Percentiles rank a stretch among this genome's conserved stretches.
These are phyloP conservation scores for Helicoverpa assulta DNA, from an alignment of 2,888 invertebrate genomes.

Conservation along the genomic window DNA sequence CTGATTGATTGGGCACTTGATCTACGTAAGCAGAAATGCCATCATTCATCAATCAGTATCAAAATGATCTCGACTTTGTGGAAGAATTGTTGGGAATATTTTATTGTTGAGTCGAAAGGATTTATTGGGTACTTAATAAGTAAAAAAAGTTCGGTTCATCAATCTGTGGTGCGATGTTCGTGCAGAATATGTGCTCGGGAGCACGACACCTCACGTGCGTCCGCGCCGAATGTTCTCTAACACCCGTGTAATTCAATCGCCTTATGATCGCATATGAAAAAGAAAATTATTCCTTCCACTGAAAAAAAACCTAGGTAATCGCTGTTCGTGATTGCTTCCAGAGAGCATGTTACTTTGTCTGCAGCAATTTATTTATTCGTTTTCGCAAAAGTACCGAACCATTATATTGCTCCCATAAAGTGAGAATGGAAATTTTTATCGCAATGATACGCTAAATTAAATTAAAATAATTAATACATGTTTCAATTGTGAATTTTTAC, in stretches of 20 bases:
- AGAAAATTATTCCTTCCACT: constrained; percentile 63
- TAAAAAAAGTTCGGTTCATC: constrained; percentile 61
- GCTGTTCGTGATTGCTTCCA: constrained; percentile 59
- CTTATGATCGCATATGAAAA: constrained; percentile 63
- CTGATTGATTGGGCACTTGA: constrained; percentile 44
- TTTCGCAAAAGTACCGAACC: constrained; percentile 49
- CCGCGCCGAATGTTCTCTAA: constrained; percentile 76
- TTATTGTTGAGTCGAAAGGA: constrained; percentile 42
- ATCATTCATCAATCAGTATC: constrained; percentile 46
- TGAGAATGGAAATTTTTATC: constrained; percentile 37
- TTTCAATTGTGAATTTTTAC: constrained; percentile 29
- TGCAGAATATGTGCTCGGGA: constrained; percentile 46
- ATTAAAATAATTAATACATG: constrained; percentile 29
- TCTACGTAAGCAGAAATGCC: constrained; percentile 7
- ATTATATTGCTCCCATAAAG: constrained; percentile 49
- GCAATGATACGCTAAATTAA: constrained; percentile 45
- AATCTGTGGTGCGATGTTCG: constrained; percentile 67
- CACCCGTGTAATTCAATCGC: constrained; percentile 80
- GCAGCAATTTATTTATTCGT: constrained; percentile 59
- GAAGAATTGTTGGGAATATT: constrained; percentile 29
- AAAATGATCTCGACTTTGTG: constrained; percentile 31
- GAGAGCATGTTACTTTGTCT: constrained; percentile 56
- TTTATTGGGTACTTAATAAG: constrained; percentile 39
- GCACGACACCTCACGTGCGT: constrained; percentile 70
- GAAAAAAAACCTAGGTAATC: constrained; percentile 66